A percentile compares a stretch with the other conserved stretches of the same genome.
Conservation (phyloP, 2,888 invertebrate species). For the Drosophila falleni region DNA sequence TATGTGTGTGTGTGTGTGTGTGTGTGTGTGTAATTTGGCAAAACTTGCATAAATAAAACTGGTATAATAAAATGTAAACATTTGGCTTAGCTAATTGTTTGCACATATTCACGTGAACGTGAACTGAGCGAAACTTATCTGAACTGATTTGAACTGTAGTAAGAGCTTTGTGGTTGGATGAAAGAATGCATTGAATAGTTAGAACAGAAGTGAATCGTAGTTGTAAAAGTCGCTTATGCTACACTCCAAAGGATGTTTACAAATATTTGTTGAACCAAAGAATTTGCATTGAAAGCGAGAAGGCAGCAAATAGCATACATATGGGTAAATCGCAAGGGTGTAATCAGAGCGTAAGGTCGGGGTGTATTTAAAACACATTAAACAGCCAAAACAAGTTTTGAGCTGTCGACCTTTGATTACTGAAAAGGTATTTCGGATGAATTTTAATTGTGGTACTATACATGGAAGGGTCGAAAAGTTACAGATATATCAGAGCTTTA, state of each 20-base stretch:
- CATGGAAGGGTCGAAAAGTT: too few relatives aligned
- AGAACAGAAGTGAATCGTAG: slow-evolving; percentile 9
- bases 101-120: slow-evolving; percentile 25
- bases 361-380: too few relatives aligned
- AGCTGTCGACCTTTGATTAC: too few relatives aligned
- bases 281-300: slow-evolving; percentile 62
- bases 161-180: neutral
- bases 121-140: neutral
- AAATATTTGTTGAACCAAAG: slow-evolving; percentile 70
- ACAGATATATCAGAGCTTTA: too few relatives aligned
- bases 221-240: slow-evolving; percentile 19
- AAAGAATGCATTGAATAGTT: too few relatives aligned
- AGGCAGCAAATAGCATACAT: too few relatives aligned
- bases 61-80: slow-evolving; percentile 78
- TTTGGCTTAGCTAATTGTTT: slow-evolving; percentile 52
- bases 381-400: too few relatives aligned
- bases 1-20: slow-evolving; percentile 46
- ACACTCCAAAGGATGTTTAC: slow-evolving; percentile 16
- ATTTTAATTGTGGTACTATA: too few relatives aligned
- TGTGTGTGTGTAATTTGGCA: slow-evolving; percentile 48
- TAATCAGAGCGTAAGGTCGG: too few relatives aligned
- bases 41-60: slow-evolving; percentile 80
- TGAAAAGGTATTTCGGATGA: too few relatives aligned
- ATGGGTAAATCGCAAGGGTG: too few relatives aligned
- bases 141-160: neutral